Evolutionary conservation across 2,797 vertebrate genomes (phyloP).

Genomic region (Malacoraja senta): DNA sequence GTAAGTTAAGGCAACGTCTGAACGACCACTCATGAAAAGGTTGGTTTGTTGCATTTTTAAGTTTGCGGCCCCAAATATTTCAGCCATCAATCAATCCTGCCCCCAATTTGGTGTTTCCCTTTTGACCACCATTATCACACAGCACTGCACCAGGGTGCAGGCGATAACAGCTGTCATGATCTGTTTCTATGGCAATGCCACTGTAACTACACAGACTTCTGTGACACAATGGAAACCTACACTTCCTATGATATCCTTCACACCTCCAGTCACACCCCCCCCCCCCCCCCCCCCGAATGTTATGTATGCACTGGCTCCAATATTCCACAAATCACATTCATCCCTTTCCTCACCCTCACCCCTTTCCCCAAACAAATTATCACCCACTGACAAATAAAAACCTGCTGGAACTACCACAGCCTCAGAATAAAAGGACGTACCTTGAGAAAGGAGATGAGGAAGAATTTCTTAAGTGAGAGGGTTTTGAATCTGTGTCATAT

Average conservation of each 20-base stretch:
- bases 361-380: not conserved
- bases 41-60: slow-evolving; percentile 45
- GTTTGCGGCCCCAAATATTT: slow-evolving; percentile 47
- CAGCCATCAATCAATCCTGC: slow-evolving; percentile 45
- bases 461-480: too few relatives aligned
- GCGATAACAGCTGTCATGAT: slow-evolving; percentile 62
- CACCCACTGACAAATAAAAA: not conserved
- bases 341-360: too few relatives aligned
- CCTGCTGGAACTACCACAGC: not conserved
- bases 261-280: not conserved
- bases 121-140: slow-evolving; percentile 49
- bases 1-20: slow-evolving; percentile 37
- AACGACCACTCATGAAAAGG: slow-evolving; percentile 53
- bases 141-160: slow-evolving; percentile 48
- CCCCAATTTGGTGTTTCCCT: slow-evolving; percentile 45
- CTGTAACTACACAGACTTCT: slow-evolving; percentile 50
- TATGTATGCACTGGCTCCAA: not conserved
- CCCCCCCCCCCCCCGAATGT: not conserved
- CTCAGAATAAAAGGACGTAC: not conserved
- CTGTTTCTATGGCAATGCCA: slow-evolving; percentile 68
- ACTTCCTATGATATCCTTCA: slow-evolving; percentile 30
- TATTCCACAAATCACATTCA: not conserved
- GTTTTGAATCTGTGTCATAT: too few relatives aligned
- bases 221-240: slow-evolving; percentile 39
- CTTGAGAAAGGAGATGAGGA: too few relatives aligned